These are phyloP conservation scores for Neuroscelio doddi DNA, from an alignment of 2,888 invertebrate species.

Conservation along the genomic window DNA sequence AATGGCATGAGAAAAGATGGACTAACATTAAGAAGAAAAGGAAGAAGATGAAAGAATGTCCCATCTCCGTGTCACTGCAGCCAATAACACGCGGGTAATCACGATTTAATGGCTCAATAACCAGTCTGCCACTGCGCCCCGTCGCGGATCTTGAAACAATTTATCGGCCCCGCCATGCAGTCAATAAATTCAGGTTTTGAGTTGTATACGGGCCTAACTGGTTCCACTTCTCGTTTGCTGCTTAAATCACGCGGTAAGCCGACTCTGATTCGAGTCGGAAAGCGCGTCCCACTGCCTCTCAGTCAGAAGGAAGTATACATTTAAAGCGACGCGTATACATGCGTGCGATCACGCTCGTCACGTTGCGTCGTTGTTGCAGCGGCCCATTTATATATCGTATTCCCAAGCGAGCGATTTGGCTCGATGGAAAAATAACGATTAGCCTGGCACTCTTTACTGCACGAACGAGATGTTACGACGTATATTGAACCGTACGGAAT, in stretches of 20 bases:
- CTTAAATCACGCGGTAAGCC: conserved; percentile 33
- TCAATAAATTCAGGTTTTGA: conserved; percentile 66
- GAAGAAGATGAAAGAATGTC: conserved; percentile 48
- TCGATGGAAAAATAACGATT: conserved; percentile 18
- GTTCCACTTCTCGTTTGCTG: conserved; percentile 28
- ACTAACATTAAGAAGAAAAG: conserved; percentile 4
- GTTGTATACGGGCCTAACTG: conserved; percentile 48
- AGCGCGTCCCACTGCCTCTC: conserved; percentile 11
- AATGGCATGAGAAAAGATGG: conserved; percentile 6
- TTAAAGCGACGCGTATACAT: conserved; percentile 15
- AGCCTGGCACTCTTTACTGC: conserved; percentile 9
- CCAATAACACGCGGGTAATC: conserved; percentile 67
- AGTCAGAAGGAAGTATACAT: conserved; percentile 33
- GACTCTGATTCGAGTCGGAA: conserved; percentile 12
- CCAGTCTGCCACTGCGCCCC: conserved; percentile 47
- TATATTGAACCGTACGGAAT: neutral
- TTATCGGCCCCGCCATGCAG: conserved; percentile 60
- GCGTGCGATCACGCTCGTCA: conserved; percentile 1
- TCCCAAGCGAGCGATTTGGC: conserved; percentile 12
- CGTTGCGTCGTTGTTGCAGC: neutral
- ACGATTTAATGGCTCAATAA: conserved; percentile 70
- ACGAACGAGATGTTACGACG: conserved; percentile 6
- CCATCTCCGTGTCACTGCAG: conserved; percentile 58
- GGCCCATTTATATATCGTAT: conserved; percentile 1
- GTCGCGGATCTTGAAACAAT: conserved; percentile 60